Evolutionary conservation across 2,888 invertebrate species (phyloP), one percentile per base, ranked within the genome.

Genomic region (Callinectes sapidus): DNA sequence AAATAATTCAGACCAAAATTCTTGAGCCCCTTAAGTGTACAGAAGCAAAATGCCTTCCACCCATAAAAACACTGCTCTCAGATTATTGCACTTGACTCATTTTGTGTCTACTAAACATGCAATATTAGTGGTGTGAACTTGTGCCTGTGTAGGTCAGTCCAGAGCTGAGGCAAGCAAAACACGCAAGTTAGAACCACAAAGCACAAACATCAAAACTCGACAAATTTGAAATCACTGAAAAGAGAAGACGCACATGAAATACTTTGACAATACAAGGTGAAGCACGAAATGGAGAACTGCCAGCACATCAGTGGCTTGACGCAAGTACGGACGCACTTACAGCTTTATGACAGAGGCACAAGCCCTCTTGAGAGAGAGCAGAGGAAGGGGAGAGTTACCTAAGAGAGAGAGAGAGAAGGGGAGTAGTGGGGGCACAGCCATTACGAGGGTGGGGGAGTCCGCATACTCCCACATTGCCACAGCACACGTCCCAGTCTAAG

Each of bases 351-450:
- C 92, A 93, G 89, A 93, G 92, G 92, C 92, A 93, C 92, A 93
- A 93, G 92, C 91, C 91, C 92, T 91, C 92, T 88, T 89, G 91
- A 91, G 91, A 91, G 92, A 93, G 91, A 91, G 92, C 85, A 89
- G 89, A 89, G 91, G 90, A 93, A 91, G 92, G 93, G 93, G 90
- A 93, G 93, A 92, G 92, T 94, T 94, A 94, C 94, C 94, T 94
- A 94, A 94, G 94, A 89, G 94, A 94, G 92, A 94, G 92, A 92
- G 93, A 94, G 93, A 94, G 92, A 90, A 93, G 92, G 93, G 93
- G 93, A 92, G 93, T 92, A 91, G 94, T 92, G 93, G 94, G 93
- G 92, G 91, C 93, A 93, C 93, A 92, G 93, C 93, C 94, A 92
- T 92, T 94, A 94, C 93, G 93, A 93, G 92, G 89, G 87, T 93